Conservation (phyloP, 1,140 invertebrate genomes). For the Pogonomyrmex californicus region DNA sequence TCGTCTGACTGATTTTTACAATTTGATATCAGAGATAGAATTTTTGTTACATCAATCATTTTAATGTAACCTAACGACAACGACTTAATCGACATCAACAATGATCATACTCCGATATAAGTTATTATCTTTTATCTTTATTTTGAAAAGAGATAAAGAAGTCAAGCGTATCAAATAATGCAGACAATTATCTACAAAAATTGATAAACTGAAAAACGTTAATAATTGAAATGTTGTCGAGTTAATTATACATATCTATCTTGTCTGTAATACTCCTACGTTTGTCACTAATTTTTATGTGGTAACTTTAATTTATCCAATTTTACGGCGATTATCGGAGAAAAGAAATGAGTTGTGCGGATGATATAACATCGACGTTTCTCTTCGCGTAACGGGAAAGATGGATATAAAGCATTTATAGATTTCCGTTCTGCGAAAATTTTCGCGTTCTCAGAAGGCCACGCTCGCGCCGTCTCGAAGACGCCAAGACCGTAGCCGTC, state of each 20-base stretch:
- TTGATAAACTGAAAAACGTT: background rate
- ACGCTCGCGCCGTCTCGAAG: background rate
- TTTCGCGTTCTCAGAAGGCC: constrained; percentile 10
- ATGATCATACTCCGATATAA: background rate
- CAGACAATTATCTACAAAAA: too few relatives aligned
- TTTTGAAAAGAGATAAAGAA: too few relatives aligned
- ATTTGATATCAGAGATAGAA: background rate
- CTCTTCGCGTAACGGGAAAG: background rate
- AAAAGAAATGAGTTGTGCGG: constrained; percentile 21
- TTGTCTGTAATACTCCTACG: background rate
- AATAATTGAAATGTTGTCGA: background rate
- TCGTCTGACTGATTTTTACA: too few relatives aligned
- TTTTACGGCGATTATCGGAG: background rate
- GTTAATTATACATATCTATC: background rate
- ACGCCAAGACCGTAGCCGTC: constrained; percentile 17
- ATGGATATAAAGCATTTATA: constrained; percentile 32
- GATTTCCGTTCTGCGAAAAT: constrained; percentile 25
- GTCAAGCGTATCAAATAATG: too few relatives aligned
- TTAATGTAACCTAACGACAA: background rate
- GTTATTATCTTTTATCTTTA: background rate
- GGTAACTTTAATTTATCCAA: background rate
- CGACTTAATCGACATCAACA: background rate
- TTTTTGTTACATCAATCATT: background rate
- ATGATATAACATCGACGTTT: constrained; percentile 1
- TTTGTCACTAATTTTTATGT: background rate